Conservation (phyloP, 2,113 vertebrate species). For the Ellobius talpinus region DNA sequence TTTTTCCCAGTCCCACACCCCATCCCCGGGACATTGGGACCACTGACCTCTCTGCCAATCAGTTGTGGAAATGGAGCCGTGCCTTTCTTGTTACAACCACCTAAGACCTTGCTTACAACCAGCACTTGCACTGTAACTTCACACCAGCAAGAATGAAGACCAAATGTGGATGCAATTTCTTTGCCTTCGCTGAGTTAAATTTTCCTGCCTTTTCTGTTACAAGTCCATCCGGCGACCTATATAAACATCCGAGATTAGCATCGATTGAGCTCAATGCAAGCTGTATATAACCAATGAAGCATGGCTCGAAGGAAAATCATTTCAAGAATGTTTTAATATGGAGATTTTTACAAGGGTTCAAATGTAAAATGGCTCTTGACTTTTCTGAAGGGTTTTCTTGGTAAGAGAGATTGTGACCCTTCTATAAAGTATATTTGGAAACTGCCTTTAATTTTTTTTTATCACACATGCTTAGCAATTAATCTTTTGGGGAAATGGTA, state of each 20-base stretch:
- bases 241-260: neutral
- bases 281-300: neutral
- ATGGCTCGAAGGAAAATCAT: conserved; percentile 38
- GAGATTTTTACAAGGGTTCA: neutral
- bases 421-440: neutral
- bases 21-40: neutral
- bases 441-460: conserved; percentile 30
- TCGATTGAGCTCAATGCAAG: neutral
- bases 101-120: neutral
- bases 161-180: neutral
- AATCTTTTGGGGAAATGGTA: conserved; percentile 30
- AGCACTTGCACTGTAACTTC: neutral
- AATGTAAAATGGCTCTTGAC: neutral
- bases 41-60: neutral
- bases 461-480: neutral
- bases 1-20: neutral
- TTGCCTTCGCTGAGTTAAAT: neutral
- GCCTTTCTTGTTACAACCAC: neutral
- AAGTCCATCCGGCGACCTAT: neutral
- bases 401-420: neutral
- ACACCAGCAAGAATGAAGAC: neutral
- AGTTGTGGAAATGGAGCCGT: neutral
- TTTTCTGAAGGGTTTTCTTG: neutral
- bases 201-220: conserved; percentile 10
- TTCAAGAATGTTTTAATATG: conserved; percentile 6